Percentiles rank a stretch among this genome's conserved stretches.
Evolutionary conservation across 1,140 invertebrate species (phyloP).

Genomic region (Neodiprion lecontei): DNA sequence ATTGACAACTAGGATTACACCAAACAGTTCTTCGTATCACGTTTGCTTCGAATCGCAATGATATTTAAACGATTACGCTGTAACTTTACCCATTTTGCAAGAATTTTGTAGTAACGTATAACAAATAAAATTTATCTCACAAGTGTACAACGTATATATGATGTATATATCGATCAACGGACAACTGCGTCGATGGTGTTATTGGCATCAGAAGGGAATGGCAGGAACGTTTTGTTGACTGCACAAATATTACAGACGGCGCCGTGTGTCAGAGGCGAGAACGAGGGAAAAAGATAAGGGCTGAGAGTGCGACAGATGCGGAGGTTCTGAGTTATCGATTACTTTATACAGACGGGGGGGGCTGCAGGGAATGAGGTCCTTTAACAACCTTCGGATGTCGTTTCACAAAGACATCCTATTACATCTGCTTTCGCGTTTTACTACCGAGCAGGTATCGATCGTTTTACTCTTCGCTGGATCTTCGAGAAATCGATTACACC

Average conservation of each 20-base stretch:
- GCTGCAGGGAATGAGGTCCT: not conserved
- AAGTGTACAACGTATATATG: not conserved
- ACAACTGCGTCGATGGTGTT: no score
- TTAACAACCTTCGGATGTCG: not conserved
- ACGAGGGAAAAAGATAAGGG: not conserved
- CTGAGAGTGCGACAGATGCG: slow-evolving; percentile 6
- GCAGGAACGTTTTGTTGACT: not conserved
- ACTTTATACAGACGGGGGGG: not conserved
- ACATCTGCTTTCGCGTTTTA: not conserved
- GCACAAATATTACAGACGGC: not conserved
- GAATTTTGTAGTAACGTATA: no score
- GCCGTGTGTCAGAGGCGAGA: not conserved
- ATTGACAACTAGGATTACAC: no score
- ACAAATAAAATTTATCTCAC: no score
- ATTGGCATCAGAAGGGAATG: not conserved
- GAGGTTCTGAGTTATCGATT: slow-evolving; percentile 1
- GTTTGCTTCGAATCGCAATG: no score
- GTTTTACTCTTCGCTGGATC: not conserved
- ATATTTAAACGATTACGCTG: no score
- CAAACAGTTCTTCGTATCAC: no score
- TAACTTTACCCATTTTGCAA: no score
- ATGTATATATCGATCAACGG: no score
- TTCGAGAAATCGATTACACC: not conserved
- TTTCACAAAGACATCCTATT: not conserved
- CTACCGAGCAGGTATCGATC: not conserved